Evolutionary conservation across 2,113 vertebrate genomes (phyloP), one percentile per base, ranked within the genome.

Genomic region (Coptodon bakossiorum): DNA sequence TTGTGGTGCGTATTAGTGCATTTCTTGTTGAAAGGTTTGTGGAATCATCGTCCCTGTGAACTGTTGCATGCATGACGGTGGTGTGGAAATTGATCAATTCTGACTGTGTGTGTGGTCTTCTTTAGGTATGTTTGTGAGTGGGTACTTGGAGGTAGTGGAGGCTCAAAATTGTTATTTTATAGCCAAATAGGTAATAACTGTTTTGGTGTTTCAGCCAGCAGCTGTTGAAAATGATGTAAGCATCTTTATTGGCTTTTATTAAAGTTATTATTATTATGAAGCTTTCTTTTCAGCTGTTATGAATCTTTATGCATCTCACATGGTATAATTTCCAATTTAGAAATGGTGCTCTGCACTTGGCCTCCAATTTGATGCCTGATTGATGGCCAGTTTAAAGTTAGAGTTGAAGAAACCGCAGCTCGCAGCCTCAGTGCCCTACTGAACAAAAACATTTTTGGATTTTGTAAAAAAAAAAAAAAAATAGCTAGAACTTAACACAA

Each of bases 41-140:
- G 89, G 86, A 81, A 86, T 80, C 82, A 56, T 84, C 78, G 57
- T 86, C 82, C 66, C 57, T 73, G 48, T 66, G 90, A 87, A 86
- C n/a, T 36, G 80, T 86, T 78, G 91, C 89, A 82, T 91, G 91
- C 89, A 84, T 91, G 92, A 91, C 81, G 71, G 81, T 68, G 84
- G 91, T 89, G 92, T 93, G 87, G 87, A 90, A 94, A 94, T 92
- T 88, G 87, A 45, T 71, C 88, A 88, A 89, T 91, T 92, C 83
- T 66, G 79, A 80, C 34, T 90, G 45, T 43, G 59, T 89, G 89
- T 89, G 88, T 84, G 88, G 90, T 90, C 88, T 78, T 80, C 29
- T 89, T 85, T 68, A 40, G 54, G 48, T 57, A 9, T 57, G 80
- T 86, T 88, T 89, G 89, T 31, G 84, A 83, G 87, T 52, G 88